A percentile compares a stretch with the other conserved stretches of the same genome.
phyloP scores from a whole-genome alignment of 2,113 vertebrate species.

The Tor tambroides region DNA sequence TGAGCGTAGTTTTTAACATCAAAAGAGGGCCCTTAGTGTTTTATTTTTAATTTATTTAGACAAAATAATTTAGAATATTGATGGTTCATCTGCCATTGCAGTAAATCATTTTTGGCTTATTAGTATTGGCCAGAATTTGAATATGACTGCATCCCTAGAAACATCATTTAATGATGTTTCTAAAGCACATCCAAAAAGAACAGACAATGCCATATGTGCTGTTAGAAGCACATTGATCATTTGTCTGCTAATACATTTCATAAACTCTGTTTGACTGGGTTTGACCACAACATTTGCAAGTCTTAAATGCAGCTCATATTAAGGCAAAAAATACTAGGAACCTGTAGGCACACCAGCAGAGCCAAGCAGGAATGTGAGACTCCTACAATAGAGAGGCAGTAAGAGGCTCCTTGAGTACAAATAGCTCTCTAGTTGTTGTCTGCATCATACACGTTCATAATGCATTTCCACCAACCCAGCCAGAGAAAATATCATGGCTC shows the following conservation, averaged over 20 bases:
- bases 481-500: slow-evolving; percentile 46
- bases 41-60: neutral
- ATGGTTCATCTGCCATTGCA: neutral
- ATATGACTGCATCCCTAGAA: neutral
- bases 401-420: neutral
- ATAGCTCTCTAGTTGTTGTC: neutral
- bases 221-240: neutral
- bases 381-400: neutral
- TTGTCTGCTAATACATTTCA: neutral
- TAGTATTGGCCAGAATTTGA: neutral
- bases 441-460: neutral
- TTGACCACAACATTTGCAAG: neutral
- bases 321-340: neutral
- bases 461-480: slow-evolving; percentile 27
- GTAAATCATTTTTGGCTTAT: neutral
- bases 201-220: neutral
- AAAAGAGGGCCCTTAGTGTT: neutral
- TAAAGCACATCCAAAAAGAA: neutral
- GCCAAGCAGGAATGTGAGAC: neutral
- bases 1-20: neutral
- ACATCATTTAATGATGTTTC: neutral
- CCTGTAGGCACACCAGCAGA: neutral
- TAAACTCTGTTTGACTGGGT: neutral
- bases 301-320: neutral
- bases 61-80: neutral